Conservation (phyloP, 2,113 vertebrate species). For the Sclerurus mexicanus region DNA sequence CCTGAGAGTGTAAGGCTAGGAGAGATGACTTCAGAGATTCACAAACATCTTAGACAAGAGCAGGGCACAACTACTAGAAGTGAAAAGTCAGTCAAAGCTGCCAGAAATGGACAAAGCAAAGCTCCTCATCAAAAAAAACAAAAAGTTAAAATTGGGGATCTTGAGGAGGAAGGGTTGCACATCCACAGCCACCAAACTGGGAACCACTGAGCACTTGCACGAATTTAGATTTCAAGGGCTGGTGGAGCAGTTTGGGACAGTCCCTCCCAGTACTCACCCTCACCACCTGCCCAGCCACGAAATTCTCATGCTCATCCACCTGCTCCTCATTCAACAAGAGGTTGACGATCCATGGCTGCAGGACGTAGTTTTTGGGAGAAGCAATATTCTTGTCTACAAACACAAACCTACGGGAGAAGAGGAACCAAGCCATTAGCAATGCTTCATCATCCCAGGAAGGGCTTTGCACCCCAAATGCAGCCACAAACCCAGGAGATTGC, state of each 20-base stretch:
- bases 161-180: not conserved
- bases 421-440: not conserved
- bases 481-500: not conserved
- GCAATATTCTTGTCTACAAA: not conserved
- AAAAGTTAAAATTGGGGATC: fast-evolving
- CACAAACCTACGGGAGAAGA: not conserved
- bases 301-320: not conserved
- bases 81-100: not conserved
- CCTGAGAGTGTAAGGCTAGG: not conserved
- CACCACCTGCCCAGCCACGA: slow-evolving; percentile 43
- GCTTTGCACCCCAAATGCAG: not conserved
- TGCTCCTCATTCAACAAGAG: slow-evolving; percentile 21
- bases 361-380: not conserved
- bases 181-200: not conserved
- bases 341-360: slow-evolving; percentile 37
- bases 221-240: not conserved
- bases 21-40: not conserved
- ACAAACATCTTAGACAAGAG: not conserved
- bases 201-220: fast-evolving
- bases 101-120: not conserved
- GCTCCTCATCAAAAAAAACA: not conserved
- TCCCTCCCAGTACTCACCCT: not conserved
- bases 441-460: not conserved
- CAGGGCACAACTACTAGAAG: not conserved
- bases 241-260: not conserved